A percentile compares a stretch with the other conserved stretches of the same genome.
Evolutionary conservation across 2,888 invertebrate species (phyloP).

Genomic region (Lacanobia oleracea): DNA sequence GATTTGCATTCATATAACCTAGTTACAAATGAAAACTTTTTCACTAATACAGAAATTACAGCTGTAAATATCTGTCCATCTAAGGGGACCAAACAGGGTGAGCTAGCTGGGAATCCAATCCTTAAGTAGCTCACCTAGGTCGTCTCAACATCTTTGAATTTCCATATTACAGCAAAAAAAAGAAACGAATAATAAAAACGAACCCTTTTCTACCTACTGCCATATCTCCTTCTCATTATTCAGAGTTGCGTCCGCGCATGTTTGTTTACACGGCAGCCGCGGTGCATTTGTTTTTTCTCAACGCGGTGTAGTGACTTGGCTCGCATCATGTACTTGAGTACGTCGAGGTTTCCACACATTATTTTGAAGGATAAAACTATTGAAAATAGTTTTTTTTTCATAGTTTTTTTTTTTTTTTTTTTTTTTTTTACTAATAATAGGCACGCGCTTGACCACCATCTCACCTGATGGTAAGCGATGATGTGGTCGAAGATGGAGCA

Average conservation of each 20-base stretch:
- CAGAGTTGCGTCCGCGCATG: conserved; percentile 65
- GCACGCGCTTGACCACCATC: too few species aligned
- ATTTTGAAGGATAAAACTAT: conserved; percentile 40
- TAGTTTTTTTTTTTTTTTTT: too few species aligned
- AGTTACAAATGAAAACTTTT: too few species aligned
- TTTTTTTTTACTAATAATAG: too few species aligned
- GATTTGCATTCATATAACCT: too few species aligned
- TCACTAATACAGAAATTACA: too few species aligned
- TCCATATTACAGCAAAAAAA: background rate
- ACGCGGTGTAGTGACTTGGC: conserved; percentile 75
- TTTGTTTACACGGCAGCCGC: conserved; percentile 82
- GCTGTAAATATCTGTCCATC: too few species aligned
- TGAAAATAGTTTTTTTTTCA: conserved; percentile 11
- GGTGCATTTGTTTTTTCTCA: conserved; percentile 84
- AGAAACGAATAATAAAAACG: background rate
- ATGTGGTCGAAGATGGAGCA: too few species aligned
- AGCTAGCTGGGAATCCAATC: too few species aligned
- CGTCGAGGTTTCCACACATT: conserved; percentile 62
- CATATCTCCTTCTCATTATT: conserved; percentile 58
- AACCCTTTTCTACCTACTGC: conserved; percentile 55
- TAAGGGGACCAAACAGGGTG: too few species aligned
- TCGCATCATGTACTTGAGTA: conserved; percentile 68
- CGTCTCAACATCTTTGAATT: background rate
- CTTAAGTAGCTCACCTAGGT: too few species aligned
- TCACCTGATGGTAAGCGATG: too few species aligned